Conservation (phyloP, 2,888 invertebrate genomes). For the Agrilus cyanescens region DNA sequence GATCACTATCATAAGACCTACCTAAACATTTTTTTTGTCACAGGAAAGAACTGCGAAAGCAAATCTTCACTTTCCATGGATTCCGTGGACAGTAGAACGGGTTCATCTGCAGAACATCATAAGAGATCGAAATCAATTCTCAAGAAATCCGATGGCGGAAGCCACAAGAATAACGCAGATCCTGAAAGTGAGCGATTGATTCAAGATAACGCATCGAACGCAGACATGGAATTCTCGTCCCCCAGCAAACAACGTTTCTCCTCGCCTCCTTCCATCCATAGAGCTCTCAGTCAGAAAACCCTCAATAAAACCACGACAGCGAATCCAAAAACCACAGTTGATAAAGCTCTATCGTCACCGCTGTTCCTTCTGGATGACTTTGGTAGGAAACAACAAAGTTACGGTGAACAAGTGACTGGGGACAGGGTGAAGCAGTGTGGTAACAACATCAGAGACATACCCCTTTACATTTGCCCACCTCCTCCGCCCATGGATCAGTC, state of each 20-base stretch:
- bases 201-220: slow-evolving; percentile 50
- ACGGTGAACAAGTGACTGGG: slow-evolving; percentile 20
- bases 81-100: slow-evolving; percentile 48
- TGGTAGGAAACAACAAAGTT: slow-evolving; percentile 24
- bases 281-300: slow-evolving; percentile 22
- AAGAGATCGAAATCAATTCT: slow-evolving; percentile 63
- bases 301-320: slow-evolving; percentile 16
- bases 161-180: slow-evolving; percentile 40
- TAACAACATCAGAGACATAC: slow-evolving; percentile 28
- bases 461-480: slow-evolving; percentile 41
- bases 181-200: slow-evolving; percentile 67
- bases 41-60: slow-evolving; percentile 45
- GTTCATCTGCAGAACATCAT: slow-evolving; percentile 52
- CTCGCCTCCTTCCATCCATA: slow-evolving; percentile 27
- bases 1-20: neutral
- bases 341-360: slow-evolving; percentile 31
- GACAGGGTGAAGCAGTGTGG: slow-evolving; percentile 28
- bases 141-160: slow-evolving; percentile 58
- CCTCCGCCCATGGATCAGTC: slow-evolving; percentile 41
- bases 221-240: slow-evolving; percentile 38
- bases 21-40: slow-evolving; percentile 9
- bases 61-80: slow-evolving; percentile 58
- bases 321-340: slow-evolving; percentile 15
- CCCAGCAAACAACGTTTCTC: slow-evolving; percentile 27
- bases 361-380: slow-evolving; percentile 36